A percentile compares a stretch with the other conserved stretches of the same genome.
Evolutionary conservation across 2,113 vertebrate species (phyloP).

Genomic region (Anguilla japonica): DNA sequence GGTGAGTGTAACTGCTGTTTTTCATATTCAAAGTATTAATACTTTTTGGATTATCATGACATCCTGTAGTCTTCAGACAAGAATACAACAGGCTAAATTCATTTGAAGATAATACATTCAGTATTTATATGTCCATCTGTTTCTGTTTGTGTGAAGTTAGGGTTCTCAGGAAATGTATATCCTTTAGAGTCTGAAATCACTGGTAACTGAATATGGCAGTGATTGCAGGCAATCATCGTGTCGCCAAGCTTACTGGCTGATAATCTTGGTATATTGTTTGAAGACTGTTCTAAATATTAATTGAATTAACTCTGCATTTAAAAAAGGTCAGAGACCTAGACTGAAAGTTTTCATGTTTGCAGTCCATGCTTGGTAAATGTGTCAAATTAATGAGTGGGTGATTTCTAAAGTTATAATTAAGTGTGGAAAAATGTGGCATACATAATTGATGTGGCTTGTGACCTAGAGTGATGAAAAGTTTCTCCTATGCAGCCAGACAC

Average conservation of each 20-base stretch:
- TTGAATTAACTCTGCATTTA: not conserved
- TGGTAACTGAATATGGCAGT: not conserved
- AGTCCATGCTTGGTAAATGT: not conserved
- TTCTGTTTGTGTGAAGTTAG: not conserved
- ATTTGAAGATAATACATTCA: not conserved
- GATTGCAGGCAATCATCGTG: not conserved
- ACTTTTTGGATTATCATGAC: not conserved
- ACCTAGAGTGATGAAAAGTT: not conserved
- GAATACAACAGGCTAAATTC: not conserved
- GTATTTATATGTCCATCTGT: not conserved
- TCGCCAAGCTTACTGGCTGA: not conserved
- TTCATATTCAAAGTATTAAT: not conserved
- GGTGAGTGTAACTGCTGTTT: conserved; percentile 44
- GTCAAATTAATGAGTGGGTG: not conserved
- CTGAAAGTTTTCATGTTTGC: not conserved
- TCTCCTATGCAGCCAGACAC: not conserved
- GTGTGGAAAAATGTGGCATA: not conserved
- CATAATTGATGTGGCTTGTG: not conserved
- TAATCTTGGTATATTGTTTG: not conserved
- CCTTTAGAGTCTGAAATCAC: too few species aligned
- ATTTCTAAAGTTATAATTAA: not conserved
- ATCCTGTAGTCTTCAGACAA: not conserved
- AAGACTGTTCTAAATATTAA: not conserved
- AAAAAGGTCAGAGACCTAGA: not conserved
- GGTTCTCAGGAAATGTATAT: not conserved